phyloP scores from a whole-genome alignment of 2,888 invertebrate species.

The Drosophila nigricruria region DNA sequence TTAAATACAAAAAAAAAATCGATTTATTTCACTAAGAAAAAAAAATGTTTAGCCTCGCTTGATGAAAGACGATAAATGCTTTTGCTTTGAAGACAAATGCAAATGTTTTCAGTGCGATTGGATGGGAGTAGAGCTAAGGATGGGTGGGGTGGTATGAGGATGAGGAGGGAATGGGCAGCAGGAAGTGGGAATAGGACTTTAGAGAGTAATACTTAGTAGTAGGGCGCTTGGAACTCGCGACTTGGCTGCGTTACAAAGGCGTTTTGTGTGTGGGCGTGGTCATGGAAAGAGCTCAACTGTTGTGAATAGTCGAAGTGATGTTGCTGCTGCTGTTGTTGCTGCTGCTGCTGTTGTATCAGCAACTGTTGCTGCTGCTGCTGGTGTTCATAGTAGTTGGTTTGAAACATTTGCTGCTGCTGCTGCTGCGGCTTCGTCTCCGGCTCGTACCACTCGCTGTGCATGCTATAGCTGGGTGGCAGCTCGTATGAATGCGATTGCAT shows the following conservation, averaged over 20 bases:
- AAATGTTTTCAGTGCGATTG: conserved; percentile 13
- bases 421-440: conserved; percentile 8
- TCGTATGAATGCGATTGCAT: conserved; percentile 71
- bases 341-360: not conserved
- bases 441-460: conserved; percentile 32
- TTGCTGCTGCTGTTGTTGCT: not conserved
- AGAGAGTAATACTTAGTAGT: conserved; percentile 32
- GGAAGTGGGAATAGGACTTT: not conserved
- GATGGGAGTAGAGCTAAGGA: not conserved
- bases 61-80: conserved; percentile 20
- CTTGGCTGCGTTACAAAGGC: conserved; percentile 40
- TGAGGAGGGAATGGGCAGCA: not conserved
- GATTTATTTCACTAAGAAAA: not conserved
- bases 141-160: not conserved
- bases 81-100: conserved; percentile 30
- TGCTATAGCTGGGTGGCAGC: conserved; percentile 49
- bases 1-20: not conserved
- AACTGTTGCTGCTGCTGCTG: not conserved
- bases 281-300: conserved; percentile 2
- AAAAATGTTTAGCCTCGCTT: conserved; percentile 1
- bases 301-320: not conserved
- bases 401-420: not conserved
- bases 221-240: conserved; percentile 65
- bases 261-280: conserved; percentile 3
- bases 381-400: not conserved